Conservation (phyloP, 64 coral and sea anemone species). For the Trachythela sp. region DNA sequence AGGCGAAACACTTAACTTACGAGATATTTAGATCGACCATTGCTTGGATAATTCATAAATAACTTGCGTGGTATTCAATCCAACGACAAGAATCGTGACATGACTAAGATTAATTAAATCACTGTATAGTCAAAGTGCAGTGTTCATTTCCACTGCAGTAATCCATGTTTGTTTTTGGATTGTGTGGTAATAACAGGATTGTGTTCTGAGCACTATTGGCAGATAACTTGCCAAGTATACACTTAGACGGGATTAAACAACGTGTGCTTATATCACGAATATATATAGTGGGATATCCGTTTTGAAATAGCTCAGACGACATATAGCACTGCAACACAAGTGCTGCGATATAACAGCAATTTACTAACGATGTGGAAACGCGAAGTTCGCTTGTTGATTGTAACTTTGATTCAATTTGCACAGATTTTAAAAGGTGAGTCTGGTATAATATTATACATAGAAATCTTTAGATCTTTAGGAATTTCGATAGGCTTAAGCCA, state of each 20-base stretch:
- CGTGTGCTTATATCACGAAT: not conserved
- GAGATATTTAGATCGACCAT: not conserved
- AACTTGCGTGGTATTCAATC: not conserved
- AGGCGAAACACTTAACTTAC: not conserved
- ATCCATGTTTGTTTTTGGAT: constrained; percentile 2
- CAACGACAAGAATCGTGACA: not conserved
- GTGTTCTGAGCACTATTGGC: not conserved
- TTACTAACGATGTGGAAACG: not conserved
- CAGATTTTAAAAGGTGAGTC: not conserved
- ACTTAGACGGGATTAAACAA: constrained; percentile 1
- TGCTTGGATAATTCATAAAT: not conserved
- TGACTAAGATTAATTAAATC: not conserved
- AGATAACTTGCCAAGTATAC: constrained; percentile 1
- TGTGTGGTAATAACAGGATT: not conserved
- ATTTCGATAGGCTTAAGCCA: not conserved
- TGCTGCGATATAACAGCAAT: no score
- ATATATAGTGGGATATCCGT: not conserved
- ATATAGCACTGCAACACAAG: no score
- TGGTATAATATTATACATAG: not conserved
- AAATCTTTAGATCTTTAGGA: not conserved
- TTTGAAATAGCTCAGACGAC: not conserved
- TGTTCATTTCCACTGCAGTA: not conserved
- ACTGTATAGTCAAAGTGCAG: not conserved
- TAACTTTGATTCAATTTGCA: not conserved
- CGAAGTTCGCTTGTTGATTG: not conserved